Evolutionary conservation across 2,888 invertebrate species (phyloP).

Genomic region (Diabrotica balteata): DNA sequence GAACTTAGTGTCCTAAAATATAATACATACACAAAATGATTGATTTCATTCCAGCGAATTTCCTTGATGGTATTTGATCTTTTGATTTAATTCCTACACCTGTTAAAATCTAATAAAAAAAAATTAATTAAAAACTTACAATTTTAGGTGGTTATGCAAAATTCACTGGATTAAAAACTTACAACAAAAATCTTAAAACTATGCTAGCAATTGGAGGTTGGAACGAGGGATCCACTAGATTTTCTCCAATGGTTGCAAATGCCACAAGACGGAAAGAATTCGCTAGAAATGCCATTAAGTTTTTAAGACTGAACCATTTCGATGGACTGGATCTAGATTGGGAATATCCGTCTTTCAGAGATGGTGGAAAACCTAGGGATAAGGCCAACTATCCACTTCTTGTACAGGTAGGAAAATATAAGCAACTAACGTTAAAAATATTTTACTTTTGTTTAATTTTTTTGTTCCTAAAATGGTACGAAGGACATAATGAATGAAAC

Average conservation of each 20-base stretch:
- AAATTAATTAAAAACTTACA: not conserved
- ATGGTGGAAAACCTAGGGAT: constrained; percentile 82
- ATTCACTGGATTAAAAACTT: constrained; percentile 90
- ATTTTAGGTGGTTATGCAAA: constrained; percentile 87
- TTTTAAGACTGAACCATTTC: constrained; percentile 89
- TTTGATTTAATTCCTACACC: too few species aligned
- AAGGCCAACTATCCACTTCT: constrained; percentile 86
- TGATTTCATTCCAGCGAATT: too few species aligned
- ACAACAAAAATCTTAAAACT: constrained; percentile 90
- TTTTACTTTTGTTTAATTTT: too few species aligned
- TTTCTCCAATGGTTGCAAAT: constrained; percentile 88
- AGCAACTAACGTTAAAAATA: too few species aligned
- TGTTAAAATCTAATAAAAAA: too few species aligned
- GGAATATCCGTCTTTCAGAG: constrained; percentile 86
- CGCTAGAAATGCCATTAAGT: constrained; percentile 83
- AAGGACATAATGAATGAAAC: too few species aligned
- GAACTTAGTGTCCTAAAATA: too few species aligned
- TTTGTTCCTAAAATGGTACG: too few species aligned
- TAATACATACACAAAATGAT: too few species aligned
- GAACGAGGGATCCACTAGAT: constrained; percentile 89
- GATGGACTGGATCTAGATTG: constrained; percentile 93
- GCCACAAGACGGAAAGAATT: constrained; percentile 79
- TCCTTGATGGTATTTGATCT: too few species aligned
- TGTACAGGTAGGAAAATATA: constrained; percentile 68
- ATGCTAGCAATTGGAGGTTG: constrained; percentile 91